Percentiles rank a stretch among this genome's conserved stretches.
These are phyloP conservation scores for Stegostoma tigrinum DNA, from an alignment of 2,113 vertebrate species.

Conservation along the genomic window DNA sequence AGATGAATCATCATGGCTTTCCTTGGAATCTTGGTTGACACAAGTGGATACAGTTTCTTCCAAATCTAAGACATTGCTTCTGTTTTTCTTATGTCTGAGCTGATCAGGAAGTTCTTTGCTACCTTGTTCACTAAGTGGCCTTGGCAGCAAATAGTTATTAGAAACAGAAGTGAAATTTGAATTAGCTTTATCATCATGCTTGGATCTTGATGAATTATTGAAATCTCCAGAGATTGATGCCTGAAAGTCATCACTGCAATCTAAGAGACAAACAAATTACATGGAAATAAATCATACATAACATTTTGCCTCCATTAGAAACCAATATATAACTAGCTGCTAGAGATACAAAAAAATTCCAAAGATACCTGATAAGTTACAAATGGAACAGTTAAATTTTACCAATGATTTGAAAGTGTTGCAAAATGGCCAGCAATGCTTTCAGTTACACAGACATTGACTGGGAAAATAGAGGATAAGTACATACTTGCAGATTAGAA, in stretches of 20 bases:
- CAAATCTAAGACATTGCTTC: not conserved
- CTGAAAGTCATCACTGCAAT: not conserved
- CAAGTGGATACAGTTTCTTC: not conserved
- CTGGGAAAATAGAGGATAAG: not conserved
- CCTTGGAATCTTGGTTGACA: not conserved
- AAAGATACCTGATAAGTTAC: not conserved
- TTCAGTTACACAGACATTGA: not conserved
- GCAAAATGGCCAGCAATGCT: not conserved
- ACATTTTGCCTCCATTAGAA: not conserved
- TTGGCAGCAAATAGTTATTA: too few species aligned
- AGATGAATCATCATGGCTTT: constrained; percentile 4
- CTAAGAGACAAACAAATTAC: constrained; percentile 5
- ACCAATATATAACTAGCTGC: not conserved
- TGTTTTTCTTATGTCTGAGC: not conserved
- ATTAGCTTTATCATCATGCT: not conserved
- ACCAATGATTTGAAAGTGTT: not conserved
- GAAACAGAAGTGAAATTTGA: not conserved
- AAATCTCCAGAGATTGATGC: not conserved
- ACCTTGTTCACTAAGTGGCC: not conserved
- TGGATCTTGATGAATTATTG: not conserved
- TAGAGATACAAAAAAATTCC: not conserved
- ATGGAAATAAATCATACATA: not conserved
- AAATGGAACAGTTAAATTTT: not conserved
- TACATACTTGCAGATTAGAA: not conserved
- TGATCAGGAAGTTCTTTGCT: not conserved